phyloP scores from a whole-genome alignment of 2,797 vertebrate species.

The Basileuterus tristriatus region DNA sequence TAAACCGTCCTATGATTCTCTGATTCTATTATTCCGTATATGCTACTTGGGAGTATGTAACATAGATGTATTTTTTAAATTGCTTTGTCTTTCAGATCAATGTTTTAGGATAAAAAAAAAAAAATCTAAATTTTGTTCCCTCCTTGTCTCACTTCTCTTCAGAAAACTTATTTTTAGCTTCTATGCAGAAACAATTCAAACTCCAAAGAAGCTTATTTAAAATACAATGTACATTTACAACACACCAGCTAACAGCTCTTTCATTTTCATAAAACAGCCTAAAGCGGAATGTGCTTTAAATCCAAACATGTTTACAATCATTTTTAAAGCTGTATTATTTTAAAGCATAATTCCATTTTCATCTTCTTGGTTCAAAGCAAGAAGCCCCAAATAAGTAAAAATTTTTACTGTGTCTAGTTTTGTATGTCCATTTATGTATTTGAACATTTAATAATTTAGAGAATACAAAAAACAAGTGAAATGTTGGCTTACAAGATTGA shows the following conservation, averaged over 20 bases:
- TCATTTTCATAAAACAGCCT: not conserved
- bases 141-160: not conserved
- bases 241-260: not conserved
- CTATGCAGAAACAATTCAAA: not conserved
- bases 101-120: not conserved
- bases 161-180: not conserved
- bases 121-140: not conserved
- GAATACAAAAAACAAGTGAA: not conserved
- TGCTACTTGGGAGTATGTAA: not conserved
- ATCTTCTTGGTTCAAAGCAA: not conserved
- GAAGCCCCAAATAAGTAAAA: not conserved
- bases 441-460: not conserved
- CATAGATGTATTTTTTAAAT: not conserved
- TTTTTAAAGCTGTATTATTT: not conserved
- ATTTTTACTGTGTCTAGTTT: not conserved
- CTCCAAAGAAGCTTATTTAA: not conserved
- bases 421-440: not conserved
- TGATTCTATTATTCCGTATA: not conserved
- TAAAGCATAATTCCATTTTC: not conserved
- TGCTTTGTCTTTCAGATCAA: not conserved
- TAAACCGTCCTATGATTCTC: not conserved
- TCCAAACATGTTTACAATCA: not conserved
- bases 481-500: not conserved
- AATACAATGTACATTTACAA: not conserved
- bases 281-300: not conserved